Base-by-base conservation (phyloP, 2,888 invertebrate genomes). In the Itoplectis maculator region DNA sequence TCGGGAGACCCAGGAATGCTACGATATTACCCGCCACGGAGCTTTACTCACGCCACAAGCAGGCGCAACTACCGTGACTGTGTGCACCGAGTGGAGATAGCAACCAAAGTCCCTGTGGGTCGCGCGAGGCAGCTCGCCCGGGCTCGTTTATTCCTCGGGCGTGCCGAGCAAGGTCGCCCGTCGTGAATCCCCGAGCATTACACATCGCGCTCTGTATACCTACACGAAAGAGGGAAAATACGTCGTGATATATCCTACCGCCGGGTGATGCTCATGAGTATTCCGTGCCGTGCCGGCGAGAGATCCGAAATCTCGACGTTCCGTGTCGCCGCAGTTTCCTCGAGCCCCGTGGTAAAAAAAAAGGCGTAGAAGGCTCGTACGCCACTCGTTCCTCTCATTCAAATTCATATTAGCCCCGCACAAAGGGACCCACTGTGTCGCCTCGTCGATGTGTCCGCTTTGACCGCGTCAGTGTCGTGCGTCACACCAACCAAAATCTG, bases 121-220 rank as follows among this genome's bases (percentile, higher is more conserved):
- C n/a, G n/a, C n/a, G 18, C 11, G 18, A 69, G 69, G 20, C 40
- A 18, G 15, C 40, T 15, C 18, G n/a, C n/a, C 35, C 59, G 29
- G 40, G 15, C 78, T 75, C 72, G 56, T 82, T 84, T 83, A 83
- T 84, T 84, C 84, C 79, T 73, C 81, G 72, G 69, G 83, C 84
- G 80, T 85, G 79, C 83, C 80, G 69, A 66, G 79, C 84, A 85
- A 85, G 85, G 85, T 82, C 84, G 83, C 74, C 45, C 54, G 73
- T 49, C 68, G 81, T 45, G 77, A 74, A 74, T 69, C 65, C 74
- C 65, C 54, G 74, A 79, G 74, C 37, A 40, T 61, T 8, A 37
- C 9, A 37, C 15, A n/a, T n/a, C n/a, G n/a, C n/a, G n/a, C n/a
- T n/a, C n/a, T n/a, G n/a, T n/a, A n/a, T 61, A 61, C 37, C n/a